Evolutionary conservation across 2,113 vertebrate species (phyloP), one percentile per base, ranked within the genome.

Genomic region (Tachycineta bicolor): DNA sequence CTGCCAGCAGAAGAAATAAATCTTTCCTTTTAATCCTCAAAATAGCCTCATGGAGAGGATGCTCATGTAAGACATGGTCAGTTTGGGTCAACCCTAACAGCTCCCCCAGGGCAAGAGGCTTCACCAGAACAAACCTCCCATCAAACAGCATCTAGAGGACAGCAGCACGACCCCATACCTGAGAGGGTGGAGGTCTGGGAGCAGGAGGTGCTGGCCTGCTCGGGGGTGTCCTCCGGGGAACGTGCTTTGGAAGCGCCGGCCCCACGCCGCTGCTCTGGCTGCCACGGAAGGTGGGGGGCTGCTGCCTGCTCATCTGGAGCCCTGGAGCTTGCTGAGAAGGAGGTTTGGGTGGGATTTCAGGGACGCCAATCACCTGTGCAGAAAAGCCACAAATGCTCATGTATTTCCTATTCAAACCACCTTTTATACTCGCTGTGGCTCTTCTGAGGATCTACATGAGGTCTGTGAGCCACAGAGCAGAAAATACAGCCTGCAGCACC

Each of bases 201-300:
- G 98, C 96, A 2, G 97, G 98, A 59, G 98, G 98, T 3, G 96
- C 97, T 28, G 98, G 98, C 28, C 98, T 94, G 94, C 79, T 98
- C 0, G 98, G 98, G 26, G 98, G 98, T 26, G 96, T 97, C 62
- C 97, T 87, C 34, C 95, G 71, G 52, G 91, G 26, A 11, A 91
- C 6, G 9, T 97, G 96, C 59, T 87, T 98, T 0, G 55, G 67
- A 1, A 95, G 79, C 1, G 53, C 26, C 0, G 26, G 29, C 25
- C 79, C 34, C 11, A 41, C 10, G 0, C 77, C 6, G 11, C 37
- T 65, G 85, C 46, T 67, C 37, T 22, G 82, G 58, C 83, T 94
- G 7, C 31, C 12, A 23, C 70, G 44, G 67, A 90, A 39, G n/a
- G 65, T 19, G 2, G 24, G 26, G 2, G 96, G 86, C 56, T 87